These are phyloP conservation scores for Erebia epiphron DNA, from an alignment of 2,888 invertebrate species.

Conservation along the genomic window DNA sequence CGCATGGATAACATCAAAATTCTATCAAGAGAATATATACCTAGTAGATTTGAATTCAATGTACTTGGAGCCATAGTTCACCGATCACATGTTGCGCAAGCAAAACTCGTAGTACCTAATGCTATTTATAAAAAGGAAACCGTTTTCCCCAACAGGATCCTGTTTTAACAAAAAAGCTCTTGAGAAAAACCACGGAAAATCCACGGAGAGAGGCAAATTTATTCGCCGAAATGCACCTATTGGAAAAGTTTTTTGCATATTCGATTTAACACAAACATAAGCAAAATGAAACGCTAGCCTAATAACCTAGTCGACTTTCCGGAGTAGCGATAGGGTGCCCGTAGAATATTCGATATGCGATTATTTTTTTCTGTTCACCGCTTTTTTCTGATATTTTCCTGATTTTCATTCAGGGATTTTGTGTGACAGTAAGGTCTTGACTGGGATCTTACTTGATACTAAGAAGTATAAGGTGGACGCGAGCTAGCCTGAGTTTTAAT, in stretches of 20 bases:
- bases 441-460: no score
- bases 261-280: conserved; percentile 12
- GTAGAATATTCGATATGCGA: background rate
- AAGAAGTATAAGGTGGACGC: no score
- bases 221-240: conserved; percentile 3
- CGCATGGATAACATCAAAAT: conserved; percentile 61
- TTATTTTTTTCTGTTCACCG: background rate
- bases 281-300: conserved; percentile 2
- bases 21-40: conserved; percentile 57
- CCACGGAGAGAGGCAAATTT: conserved; percentile 1
- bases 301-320: conserved; percentile 6
- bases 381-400: background rate
- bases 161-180: background rate
- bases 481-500: no score
- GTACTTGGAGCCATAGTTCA: conserved; percentile 58
- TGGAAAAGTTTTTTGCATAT: conserved; percentile 15
- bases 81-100: conserved; percentile 41
- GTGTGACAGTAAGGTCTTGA: no score
- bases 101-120: background rate
- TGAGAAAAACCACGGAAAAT: conserved; percentile 18
- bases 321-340: background rate
- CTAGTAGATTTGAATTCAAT: conserved; percentile 68
- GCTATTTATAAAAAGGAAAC: conserved; percentile 12
- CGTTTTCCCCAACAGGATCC: conserved; percentile 1
- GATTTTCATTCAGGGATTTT: background rate